phyloP scores from a whole-genome alignment of 2,113 vertebrate genomes.

The Thunnus thynnus region DNA sequence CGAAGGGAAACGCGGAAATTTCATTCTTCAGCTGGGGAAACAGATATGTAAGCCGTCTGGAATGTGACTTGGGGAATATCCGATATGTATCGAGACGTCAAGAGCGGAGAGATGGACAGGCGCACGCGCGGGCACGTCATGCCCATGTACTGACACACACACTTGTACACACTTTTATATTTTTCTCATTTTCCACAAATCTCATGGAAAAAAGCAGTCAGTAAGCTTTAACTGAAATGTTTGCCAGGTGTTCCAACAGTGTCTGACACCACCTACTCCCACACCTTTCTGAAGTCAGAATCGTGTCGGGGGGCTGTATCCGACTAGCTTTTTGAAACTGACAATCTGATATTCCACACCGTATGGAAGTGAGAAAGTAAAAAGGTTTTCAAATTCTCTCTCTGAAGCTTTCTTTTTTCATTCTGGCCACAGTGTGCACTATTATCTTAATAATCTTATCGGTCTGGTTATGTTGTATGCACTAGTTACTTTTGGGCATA shows the following conservation, averaged over 20 bases:
- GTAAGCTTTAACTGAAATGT: neutral
- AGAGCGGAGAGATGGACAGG: conserved; percentile 9
- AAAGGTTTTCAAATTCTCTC: too few relatives aligned
- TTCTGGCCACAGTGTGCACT: too few relatives aligned
- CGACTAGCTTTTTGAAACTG: too few relatives aligned
- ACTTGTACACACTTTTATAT: neutral
- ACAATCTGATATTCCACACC: too few relatives aligned
- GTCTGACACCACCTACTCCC: neutral
- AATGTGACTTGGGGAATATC: conserved; percentile 17
- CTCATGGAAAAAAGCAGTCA: too few relatives aligned
- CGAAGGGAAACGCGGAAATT: conserved; percentile 25
- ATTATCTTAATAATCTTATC: too few relatives aligned
- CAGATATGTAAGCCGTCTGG: conserved; percentile 30
- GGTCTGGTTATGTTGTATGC: too few relatives aligned
- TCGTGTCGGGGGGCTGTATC: too few relatives aligned
- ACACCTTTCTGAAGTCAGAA: neutral
- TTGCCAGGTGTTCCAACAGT: neutral
- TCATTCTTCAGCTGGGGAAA: conserved; percentile 7
- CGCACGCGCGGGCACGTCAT: too few relatives aligned
- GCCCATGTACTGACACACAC: neutral
- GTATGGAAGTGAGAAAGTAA: too few relatives aligned
- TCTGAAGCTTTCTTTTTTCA: too few relatives aligned
- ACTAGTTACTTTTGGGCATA: too few relatives aligned
- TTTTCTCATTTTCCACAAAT: neutral
- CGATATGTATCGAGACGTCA: conserved; percentile 8